Percentiles rank a stretch among this genome's conserved stretches.
These are phyloP conservation scores for Gnathonemus echidnorhynchus DNA, from an alignment of 2,113 vertebrate genomes.

Conservation along the genomic window DNA sequence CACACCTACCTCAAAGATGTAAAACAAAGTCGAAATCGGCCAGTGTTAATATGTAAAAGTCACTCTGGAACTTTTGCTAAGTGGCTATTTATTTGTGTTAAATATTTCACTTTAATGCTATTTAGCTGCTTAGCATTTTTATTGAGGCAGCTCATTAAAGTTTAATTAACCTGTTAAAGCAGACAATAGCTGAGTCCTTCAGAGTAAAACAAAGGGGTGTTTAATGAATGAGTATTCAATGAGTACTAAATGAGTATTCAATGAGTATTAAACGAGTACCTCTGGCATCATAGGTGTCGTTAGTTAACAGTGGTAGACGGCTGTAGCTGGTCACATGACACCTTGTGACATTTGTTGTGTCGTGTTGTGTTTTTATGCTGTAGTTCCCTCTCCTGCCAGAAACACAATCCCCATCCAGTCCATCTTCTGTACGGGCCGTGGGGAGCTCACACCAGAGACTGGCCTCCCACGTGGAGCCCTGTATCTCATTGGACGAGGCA, in stretches of 20 bases:
- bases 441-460: conserved; percentile 56
- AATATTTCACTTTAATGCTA: not conserved
- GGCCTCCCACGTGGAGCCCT: conserved; percentile 51
- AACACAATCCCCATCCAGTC: not conserved
- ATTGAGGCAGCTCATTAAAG: not conserved
- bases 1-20: conserved; percentile 19
- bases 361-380: conserved; percentile 24
- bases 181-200: not conserved
- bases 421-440: conserved; percentile 1
- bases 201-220: not conserved
- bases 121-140: not conserved
- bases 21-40: not conserved
- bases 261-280: not conserved
- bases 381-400: not conserved
- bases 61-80: not conserved
- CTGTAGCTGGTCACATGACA: conserved; percentile 35
- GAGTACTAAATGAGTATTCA: not conserved
- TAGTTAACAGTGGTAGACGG: not conserved
- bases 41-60: not conserved
- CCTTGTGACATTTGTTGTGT: not conserved
- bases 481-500: conserved; percentile 22
- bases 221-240: not conserved
- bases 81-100: not conserved
- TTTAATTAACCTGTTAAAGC: not conserved
- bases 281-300: not conserved